A percentile compares a stretch with the other conserved stretches of the same genome.
Evolutionary conservation across 2,888 invertebrate genomes (phyloP).

Genomic region (Molorchus minor): DNA sequence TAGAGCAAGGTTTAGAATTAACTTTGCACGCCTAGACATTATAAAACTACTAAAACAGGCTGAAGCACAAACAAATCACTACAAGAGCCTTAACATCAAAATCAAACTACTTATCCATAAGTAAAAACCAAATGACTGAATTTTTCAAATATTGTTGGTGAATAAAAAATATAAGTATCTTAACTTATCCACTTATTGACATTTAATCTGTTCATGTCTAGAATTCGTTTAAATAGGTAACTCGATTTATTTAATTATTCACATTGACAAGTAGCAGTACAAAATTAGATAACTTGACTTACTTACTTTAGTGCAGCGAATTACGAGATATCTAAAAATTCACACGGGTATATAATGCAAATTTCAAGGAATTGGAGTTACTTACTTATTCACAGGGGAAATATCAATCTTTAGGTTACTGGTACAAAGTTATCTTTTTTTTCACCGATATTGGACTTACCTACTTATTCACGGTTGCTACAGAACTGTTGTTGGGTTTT

Average conservation of each 20-base stretch:
- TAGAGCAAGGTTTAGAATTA: neutral
- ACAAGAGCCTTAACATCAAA: neutral
- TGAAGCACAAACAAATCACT: neutral
- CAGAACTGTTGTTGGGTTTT: neutral
- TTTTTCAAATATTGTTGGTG: neutral
- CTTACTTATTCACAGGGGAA: too few relatives aligned
- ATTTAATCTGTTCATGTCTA: neutral
- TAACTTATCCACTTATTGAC: neutral
- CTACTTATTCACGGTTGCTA: neutral
- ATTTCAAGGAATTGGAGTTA: neutral
- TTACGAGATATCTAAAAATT: neutral
- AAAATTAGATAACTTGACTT: neutral
- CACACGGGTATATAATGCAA: neutral
- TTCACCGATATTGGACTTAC: neutral
- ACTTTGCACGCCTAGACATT: neutral
- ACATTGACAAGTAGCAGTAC: neutral
- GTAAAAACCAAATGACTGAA: neutral
- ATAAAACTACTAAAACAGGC: neutral
- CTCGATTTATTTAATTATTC: neutral
- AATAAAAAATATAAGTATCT: neutral
- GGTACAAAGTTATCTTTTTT: neutral
- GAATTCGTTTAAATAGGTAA: neutral
- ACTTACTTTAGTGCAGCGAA: neutral
- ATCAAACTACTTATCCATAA: neutral
- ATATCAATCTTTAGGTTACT: neutral